phyloP scores from a whole-genome alignment of 92 coral and sea anemone species.

The Epizoanthus illoricatus region DNA sequence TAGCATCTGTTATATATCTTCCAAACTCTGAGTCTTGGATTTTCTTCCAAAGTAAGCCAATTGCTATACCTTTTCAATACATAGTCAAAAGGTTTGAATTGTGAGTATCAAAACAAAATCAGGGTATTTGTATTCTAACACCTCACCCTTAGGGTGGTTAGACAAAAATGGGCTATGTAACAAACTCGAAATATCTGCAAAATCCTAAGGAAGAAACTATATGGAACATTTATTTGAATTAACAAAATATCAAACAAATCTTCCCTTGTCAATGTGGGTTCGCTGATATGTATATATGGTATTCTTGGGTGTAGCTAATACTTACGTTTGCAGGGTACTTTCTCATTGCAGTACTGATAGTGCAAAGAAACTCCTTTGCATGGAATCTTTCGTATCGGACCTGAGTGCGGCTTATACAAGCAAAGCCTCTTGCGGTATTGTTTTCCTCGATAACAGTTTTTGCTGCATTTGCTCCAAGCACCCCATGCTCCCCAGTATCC shows the following conservation, averaged over 20 bases:
- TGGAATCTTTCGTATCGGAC: neutral
- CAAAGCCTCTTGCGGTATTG: slow-evolving; percentile 11
- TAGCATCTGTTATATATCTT: too few relatives aligned
- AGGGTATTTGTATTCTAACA: too few relatives aligned
- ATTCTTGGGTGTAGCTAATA: too few relatives aligned
- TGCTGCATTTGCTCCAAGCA: slow-evolving; percentile 22
- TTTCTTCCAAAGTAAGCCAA: neutral
- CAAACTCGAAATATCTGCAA: too few relatives aligned
- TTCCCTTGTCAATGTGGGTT: too few relatives aligned
- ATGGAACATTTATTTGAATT: too few relatives aligned
- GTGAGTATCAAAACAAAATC: too few relatives aligned
- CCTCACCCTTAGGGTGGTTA: too few relatives aligned
- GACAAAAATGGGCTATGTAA: too few relatives aligned
- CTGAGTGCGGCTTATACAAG: neutral
- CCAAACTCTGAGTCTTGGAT: neutral
- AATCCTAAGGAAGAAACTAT: too few relatives aligned
- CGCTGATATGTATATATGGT: too few relatives aligned
- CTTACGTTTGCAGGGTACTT: slow-evolving; percentile 7
- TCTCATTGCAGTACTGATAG: neutral
- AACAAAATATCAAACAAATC: too few relatives aligned
- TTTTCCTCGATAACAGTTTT: slow-evolving; percentile 6
- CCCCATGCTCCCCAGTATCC: slow-evolving; percentile 35
- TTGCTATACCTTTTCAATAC: neutral
- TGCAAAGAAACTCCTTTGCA: neutral
- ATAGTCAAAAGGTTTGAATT: neutral